These are phyloP conservation scores for Hiodon tergisus DNA, from an alignment of 2,113 vertebrate species.

Conservation along the genomic window DNA sequence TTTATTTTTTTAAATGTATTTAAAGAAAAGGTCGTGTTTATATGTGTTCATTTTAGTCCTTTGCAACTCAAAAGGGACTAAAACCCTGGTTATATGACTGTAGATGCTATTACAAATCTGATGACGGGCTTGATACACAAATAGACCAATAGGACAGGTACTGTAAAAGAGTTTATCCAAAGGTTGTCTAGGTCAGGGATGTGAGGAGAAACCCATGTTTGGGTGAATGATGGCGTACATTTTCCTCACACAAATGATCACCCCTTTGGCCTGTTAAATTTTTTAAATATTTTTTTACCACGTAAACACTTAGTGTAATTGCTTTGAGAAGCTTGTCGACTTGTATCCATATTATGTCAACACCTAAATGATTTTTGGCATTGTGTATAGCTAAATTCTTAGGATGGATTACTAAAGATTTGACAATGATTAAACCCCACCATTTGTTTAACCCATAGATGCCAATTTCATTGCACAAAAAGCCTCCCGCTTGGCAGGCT, in stretches of 20 bases:
- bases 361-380: slow-evolving; percentile 11
- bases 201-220: too few species aligned
- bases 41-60: too few species aligned
- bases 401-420: slow-evolving; percentile 16
- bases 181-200: background rate
- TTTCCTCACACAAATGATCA: too few species aligned
- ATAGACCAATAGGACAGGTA: too few species aligned
- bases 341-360: background rate
- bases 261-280: background rate
- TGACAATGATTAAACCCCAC: slow-evolving; percentile 3
- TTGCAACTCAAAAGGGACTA: too few species aligned
- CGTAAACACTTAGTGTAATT: slow-evolving; percentile 10
- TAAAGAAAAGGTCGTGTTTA: background rate
- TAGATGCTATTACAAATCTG: too few species aligned
- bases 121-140: too few species aligned
- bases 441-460: slow-evolving; percentile 10
- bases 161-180: background rate
- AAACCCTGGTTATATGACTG: too few species aligned
- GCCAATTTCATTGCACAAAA: background rate
- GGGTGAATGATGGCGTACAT: too few species aligned
- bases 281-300: background rate
- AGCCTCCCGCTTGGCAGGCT: background rate
- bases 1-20: background rate
- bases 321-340: slow-evolving; percentile 7
- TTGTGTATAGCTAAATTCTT: slow-evolving; percentile 23